Percentiles rank a stretch among this genome's conserved stretches.
Evolutionary conservation across 2,797 vertebrate genomes (phyloP).

Genomic region (Rallus crepitans): DNA sequence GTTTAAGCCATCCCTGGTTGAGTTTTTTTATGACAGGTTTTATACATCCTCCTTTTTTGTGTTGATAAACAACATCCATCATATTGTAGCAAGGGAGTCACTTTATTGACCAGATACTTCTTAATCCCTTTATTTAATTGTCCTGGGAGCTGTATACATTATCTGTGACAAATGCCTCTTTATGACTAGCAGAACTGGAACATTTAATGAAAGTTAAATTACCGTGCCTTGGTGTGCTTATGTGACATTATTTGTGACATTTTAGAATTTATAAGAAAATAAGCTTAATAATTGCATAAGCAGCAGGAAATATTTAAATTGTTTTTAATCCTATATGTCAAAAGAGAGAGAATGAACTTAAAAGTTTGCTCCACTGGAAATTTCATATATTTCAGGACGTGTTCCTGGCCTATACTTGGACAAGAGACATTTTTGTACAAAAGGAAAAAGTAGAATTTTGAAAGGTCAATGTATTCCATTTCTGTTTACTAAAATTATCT

Average conservation of each 20-base stretch:
- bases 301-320: neutral
- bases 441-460: neutral
- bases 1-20: neutral
- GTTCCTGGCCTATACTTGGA: neutral
- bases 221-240: neutral
- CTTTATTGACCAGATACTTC: neutral
- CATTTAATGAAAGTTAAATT: neutral
- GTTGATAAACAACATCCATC: neutral
- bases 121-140: neutral
- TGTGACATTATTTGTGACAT: neutral
- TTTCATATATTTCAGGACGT: neutral
- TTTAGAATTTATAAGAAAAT: neutral
- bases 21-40: neutral
- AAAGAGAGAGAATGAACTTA: neutral
- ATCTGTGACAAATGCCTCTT: neutral
- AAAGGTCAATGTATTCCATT: neutral
- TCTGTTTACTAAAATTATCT: neutral
- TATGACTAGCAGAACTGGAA: neutral
- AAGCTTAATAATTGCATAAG: neutral
- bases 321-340: neutral
- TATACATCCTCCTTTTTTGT: neutral
- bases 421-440: neutral
- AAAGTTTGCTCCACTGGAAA: neutral
- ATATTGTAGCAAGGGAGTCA: neutral
- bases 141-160: neutral